Evolutionary conservation across 2,113 vertebrate species (phyloP).

Genomic region (Pelmatolapia mariae): DNA sequence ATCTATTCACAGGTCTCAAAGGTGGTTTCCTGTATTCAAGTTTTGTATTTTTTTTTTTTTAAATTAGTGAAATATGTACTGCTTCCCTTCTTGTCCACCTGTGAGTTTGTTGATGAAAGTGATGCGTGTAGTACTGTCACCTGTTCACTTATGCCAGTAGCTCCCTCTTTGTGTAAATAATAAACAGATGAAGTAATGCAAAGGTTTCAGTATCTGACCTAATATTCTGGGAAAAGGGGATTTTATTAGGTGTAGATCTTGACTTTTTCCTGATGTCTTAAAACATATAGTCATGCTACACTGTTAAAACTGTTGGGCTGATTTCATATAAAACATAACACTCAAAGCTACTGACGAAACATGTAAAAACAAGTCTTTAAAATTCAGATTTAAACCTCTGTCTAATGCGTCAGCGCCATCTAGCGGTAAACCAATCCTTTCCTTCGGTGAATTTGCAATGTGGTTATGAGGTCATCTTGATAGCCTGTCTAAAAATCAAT

Average conservation of each 20-base stretch:
- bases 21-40: slow-evolving; percentile 15
- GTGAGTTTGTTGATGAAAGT: slow-evolving; percentile 40
- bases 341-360: neutral
- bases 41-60: slow-evolving; percentile 15
- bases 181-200: slow-evolving; percentile 40
- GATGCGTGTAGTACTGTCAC: slow-evolving; percentile 26
- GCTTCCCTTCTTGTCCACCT: slow-evolving; percentile 19
- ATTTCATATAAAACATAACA: neutral
- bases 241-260: neutral
- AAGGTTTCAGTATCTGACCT: neutral
- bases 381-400: neutral
- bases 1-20: neutral
- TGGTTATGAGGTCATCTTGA: slow-evolving; percentile 38
- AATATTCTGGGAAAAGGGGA: neutral
- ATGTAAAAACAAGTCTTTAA: neutral
- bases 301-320: neutral
- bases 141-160: neutral
- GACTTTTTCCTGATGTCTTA: neutral
- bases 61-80: slow-evolving; percentile 33
- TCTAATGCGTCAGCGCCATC: slow-evolving; percentile 44
- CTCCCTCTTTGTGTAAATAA: slow-evolving; percentile 64
- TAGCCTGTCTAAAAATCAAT: slow-evolving; percentile 41
- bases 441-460: neutral
- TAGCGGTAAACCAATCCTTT: slow-evolving; percentile 23
- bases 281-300: neutral